Evolutionary conservation across 2,797 vertebrate species (phyloP).

Genomic region (Molossus alvarezi): DNA sequence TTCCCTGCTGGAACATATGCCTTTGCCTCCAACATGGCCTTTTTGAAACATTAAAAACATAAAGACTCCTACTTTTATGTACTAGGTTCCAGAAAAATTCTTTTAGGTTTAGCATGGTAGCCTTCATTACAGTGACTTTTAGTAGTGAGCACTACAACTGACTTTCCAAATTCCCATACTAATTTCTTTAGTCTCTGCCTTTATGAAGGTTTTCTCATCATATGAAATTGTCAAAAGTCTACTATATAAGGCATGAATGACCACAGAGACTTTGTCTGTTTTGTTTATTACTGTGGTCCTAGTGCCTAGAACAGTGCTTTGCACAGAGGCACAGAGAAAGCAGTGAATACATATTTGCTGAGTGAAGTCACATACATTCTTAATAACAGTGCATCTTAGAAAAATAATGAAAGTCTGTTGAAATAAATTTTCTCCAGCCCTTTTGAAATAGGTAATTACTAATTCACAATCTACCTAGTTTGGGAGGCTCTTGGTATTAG

Average conservation of each 20-base stretch:
- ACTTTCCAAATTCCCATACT: slow-evolving; percentile 1
- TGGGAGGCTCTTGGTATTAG: slow-evolving; percentile 12
- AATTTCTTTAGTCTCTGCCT: slow-evolving; percentile 38
- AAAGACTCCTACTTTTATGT: slow-evolving; percentile 29
- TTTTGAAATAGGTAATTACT: slow-evolving; percentile 48
- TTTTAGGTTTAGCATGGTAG: not conserved
- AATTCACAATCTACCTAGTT: not conserved
- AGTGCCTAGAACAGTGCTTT: slow-evolving; percentile 1
- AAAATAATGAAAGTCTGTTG: slow-evolving; percentile 24
- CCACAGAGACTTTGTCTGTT: slow-evolving; percentile 6
- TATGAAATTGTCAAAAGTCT: slow-evolving; percentile 25
- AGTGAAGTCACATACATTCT: slow-evolving; percentile 35
- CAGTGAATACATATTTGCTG: slow-evolving; percentile 3
- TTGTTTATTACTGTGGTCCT: not conserved
- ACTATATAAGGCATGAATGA: not conserved
- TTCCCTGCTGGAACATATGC: slow-evolving; percentile 35
- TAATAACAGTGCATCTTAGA: slow-evolving; percentile 34
- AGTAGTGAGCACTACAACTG: not conserved
- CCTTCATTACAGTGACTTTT: slow-evolving; percentile 18
- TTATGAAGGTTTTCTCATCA: slow-evolving; percentile 53
- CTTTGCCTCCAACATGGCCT: not conserved
- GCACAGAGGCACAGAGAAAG: not conserved
- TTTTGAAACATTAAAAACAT: slow-evolving; percentile 36
- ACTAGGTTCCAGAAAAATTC: slow-evolving; percentile 22
- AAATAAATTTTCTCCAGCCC: slow-evolving; percentile 16